Percentiles rank a stretch among this genome's conserved stretches.
These are phyloP conservation scores for Blastomussa wellsi DNA, from an alignment of 92 coral and sea anemone genomes.

Conservation along the genomic window DNA sequence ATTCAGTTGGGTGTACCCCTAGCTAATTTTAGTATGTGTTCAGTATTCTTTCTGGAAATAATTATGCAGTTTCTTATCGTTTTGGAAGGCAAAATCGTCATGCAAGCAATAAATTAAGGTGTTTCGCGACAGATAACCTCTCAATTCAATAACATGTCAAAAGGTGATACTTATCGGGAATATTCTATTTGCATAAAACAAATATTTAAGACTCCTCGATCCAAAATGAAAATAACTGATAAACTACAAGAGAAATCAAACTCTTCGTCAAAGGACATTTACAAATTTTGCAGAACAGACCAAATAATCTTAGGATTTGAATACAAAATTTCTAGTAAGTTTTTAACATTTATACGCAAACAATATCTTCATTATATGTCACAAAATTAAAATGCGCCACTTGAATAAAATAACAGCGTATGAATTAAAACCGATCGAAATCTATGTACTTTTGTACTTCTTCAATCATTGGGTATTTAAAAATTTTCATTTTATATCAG, in stretches of 20 bases:
- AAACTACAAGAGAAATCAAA: neutral
- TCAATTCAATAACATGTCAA: neutral
- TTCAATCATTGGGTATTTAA: neutral
- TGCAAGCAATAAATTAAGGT: constrained; percentile 6
- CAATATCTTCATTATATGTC: neutral
- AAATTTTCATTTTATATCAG: too few relatives aligned
- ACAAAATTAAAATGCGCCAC: neutral
- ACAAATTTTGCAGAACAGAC: neutral
- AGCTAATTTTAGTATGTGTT: neutral
- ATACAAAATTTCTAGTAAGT: neutral
- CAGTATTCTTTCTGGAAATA: neutral
- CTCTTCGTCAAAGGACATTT: neutral
- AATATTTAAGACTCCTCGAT: constrained; percentile 9
- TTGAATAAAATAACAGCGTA: neutral
- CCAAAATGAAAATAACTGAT: neutral
- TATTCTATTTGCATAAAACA: neutral
- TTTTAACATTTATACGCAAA: neutral
- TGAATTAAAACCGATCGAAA: neutral
- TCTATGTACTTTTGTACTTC: neutral
- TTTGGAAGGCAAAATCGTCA: neutral
- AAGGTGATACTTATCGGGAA: neutral
- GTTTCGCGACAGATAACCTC: constrained; percentile 25
- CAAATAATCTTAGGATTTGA: neutral
- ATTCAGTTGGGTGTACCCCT: neutral
- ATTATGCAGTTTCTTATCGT: neutral